Evolutionary conservation across 2,888 invertebrate genomes (phyloP), one percentile per base, ranked within the genome.

Genomic region (Nysson spinosus): DNA sequence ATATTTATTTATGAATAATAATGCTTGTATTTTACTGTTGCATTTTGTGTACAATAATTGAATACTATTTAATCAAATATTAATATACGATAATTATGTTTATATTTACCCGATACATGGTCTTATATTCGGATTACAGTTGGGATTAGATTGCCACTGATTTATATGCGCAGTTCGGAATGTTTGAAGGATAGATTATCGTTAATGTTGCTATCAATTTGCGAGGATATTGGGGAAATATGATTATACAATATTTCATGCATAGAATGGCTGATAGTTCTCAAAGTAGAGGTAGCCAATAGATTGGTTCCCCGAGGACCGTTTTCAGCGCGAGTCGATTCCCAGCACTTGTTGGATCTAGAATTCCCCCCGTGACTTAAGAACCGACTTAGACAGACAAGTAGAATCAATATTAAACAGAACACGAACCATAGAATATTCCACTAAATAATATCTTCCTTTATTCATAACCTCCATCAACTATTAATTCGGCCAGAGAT

Each of bases 311-410:
- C 65, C 67, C 11, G 42, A 43, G 57, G 74, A 47, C 66, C 63
- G 66, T 73, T 73, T 60, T 72, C 55, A 55, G 67, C 63, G 62
- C 62, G 68, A 70, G 61, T 71, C 69, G 74, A 72, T 73, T n/a
- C 75, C 72, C 69, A 83, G 84, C 85, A 85, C 85, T 85, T 85
- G 84, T 84, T 85, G 83, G 83, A 78, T 74, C 72, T 76, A 79
- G 80, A 81, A 62, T 63, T 75, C 66, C 47, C 75, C 79, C 42
- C 49, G 65, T 62, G 65, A 69, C 63, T 62, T 65, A 50, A 69
- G 51, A 47, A 47, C 30, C 55, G 42, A 65, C 52, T 65, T 65
- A 52, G 43, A 50, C 40, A 49, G 52, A n/a, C 58, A 37, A 32
- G 44, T 62, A 39, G 46, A 66, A 55, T 40, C 47, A 43, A 49